These are phyloP conservation scores for Pipa parva DNA, from an alignment of 2,113 vertebrate species.

Conservation along the genomic window DNA sequence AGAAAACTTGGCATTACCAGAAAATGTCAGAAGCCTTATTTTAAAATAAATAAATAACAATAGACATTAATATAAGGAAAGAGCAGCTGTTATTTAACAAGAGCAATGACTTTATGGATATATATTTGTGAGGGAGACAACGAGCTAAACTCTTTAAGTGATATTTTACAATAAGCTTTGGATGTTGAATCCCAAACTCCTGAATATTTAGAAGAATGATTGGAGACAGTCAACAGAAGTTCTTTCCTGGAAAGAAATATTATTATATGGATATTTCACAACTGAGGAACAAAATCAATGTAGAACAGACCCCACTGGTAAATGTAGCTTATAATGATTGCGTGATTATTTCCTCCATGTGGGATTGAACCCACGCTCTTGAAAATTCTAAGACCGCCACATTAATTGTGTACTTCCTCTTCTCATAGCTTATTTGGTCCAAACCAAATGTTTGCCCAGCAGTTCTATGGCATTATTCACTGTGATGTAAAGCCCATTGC, in stretches of 20 bases:
- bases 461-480: constrained; percentile 18
- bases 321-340: constrained; percentile 13
- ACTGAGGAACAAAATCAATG: not conserved
- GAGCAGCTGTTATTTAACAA: too few relatives aligned
- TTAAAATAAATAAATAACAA: too few relatives aligned
- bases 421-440: constrained; percentile 23
- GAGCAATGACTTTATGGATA: too few relatives aligned
- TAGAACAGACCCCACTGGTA: not conserved
- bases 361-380: constrained; percentile 31
- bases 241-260: not conserved
- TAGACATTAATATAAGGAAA: too few relatives aligned
- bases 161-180: too few relatives aligned
- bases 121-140: too few relatives aligned
- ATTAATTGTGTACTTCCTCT: constrained; percentile 33
- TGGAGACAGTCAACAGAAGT: not conserved
- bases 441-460: constrained; percentile 40
- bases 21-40: too few relatives aligned
- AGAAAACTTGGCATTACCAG: too few relatives aligned
- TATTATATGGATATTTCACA: not conserved
- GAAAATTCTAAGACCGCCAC: constrained; percentile 8
- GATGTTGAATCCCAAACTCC: too few relatives aligned
- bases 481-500: constrained; percentile 17
- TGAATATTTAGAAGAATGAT: too few relatives aligned
- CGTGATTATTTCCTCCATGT: constrained; percentile 18
- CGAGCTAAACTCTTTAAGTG: too few relatives aligned